These are phyloP conservation scores for Patella pellucida DNA, from an alignment of 2,888 invertebrate genomes.

Conservation along the genomic window DNA sequence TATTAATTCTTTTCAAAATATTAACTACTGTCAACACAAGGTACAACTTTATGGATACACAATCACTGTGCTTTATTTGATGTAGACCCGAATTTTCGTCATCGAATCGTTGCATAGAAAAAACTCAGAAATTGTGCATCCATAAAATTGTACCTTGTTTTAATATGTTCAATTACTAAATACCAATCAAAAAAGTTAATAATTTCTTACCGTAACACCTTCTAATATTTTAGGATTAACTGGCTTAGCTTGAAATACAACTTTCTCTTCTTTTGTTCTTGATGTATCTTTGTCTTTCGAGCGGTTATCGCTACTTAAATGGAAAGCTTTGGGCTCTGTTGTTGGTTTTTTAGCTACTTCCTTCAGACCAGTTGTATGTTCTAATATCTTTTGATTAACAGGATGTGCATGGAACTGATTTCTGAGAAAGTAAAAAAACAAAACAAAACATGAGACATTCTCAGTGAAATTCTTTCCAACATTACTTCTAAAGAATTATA, in stretches of 20 bases:
- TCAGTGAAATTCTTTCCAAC: neutral
- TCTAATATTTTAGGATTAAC: conserved; percentile 73
- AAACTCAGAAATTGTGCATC: too few relatives aligned
- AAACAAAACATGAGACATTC: neutral
- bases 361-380: conserved; percentile 73
- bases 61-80: too few relatives aligned
- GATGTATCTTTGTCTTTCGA: conserved; percentile 33
- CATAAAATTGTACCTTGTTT: too few relatives aligned
- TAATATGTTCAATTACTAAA: neutral
- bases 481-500: neutral
- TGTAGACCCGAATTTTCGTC: too few relatives aligned
- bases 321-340: conserved; percentile 78
- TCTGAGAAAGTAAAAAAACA: conserved; percentile 61
- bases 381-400: conserved; percentile 76
- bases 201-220: conserved; percentile 54
- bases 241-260: conserved; percentile 82
- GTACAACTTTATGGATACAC: too few relatives aligned
- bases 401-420: conserved; percentile 80
- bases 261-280: conserved; percentile 71
- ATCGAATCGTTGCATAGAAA: too few relatives aligned
- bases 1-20: too few relatives aligned
- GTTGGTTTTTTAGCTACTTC: conserved; percentile 74
- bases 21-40: too few relatives aligned
- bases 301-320: conserved; percentile 46
- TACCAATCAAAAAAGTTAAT: neutral